Evolutionary conservation across 2,113 vertebrate species (phyloP), one percentile per base, ranked within the genome.

Genomic region (Mormyrus lacerda): DNA sequence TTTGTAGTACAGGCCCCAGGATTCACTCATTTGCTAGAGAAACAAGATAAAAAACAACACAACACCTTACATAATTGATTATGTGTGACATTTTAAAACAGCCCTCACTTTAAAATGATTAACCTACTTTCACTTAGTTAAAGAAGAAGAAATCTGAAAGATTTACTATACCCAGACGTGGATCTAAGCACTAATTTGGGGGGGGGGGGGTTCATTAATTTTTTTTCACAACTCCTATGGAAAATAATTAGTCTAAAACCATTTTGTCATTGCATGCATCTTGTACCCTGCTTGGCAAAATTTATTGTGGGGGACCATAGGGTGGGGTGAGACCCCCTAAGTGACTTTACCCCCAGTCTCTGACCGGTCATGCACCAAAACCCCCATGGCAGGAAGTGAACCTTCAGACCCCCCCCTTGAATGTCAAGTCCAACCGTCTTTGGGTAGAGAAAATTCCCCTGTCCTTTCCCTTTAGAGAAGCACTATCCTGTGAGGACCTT

Each of bases 311-410:
- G 24, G 58, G 61, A 65, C 61, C n/a, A 3, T 0, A 27, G 61
- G 58, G 58, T 61, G 58, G 7, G 8, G 7, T 11, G 55, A 61
- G 24, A 6, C 55, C 21, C 19, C 21, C 55, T 0, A n/a, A n/a
- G 58, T n/a, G n/a, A 31, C 61, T 69, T 13, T 69, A 31, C 61
- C 61, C 15, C 89, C 87, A 89, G 85, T 44, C 44, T 19, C 15
- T 31, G 21, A 48, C 44, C 9, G 24, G 17, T 47, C 11, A 21
- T 42, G 21, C 7, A 10, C 5, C 15, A 21, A 15, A 42, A 44
- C 27, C 24, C 31, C 39, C 17, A 31, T n/a, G 61, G 82, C 48
- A 88, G 87, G 88, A 89, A 85, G 61, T 90, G 61, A 88, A 42
- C 82, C 87, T 85, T 79, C 83, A 55, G 61, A 39, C 24, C 13